These are phyloP conservation scores for Heliothis subflexa DNA, from an alignment of 1,140 invertebrate genomes.

Conservation along the genomic window DNA sequence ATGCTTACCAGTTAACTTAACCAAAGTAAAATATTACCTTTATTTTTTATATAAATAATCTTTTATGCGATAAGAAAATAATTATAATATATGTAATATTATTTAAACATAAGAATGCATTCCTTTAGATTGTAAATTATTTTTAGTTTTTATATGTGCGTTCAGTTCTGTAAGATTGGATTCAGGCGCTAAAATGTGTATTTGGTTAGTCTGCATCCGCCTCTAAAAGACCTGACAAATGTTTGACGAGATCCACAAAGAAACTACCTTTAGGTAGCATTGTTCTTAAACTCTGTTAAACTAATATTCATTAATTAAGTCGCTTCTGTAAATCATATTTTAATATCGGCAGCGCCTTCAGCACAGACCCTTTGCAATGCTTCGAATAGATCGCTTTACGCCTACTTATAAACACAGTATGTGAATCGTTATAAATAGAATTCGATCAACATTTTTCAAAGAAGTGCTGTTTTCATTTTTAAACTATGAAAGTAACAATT, in stretches of 20 bases:
- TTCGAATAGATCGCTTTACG: no score
- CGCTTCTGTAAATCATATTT: no score
- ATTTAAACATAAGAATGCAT: conserved; percentile 50
- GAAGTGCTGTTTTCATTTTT: background rate
- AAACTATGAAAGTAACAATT: background rate
- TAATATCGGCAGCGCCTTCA: no score
- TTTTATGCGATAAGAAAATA: conserved; percentile 28
- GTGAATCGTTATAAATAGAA: background rate
- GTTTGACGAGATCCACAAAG: conserved; percentile 14
- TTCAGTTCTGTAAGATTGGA: conserved; percentile 25
- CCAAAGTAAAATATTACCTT: conserved; percentile 54
- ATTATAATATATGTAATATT: conserved; percentile 45
- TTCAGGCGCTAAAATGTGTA: conserved; percentile 15
- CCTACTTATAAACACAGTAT: no score
- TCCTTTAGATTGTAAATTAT: conserved; percentile 50
- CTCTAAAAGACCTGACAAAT: conserved; percentile 9
- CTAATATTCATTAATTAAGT: no score
- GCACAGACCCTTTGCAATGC: no score
- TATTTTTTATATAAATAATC: conserved; percentile 41
- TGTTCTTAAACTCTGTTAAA: background rate
- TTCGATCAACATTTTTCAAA: background rate
- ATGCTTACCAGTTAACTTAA: conserved; percentile 49
- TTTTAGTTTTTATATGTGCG: conserved; percentile 34
- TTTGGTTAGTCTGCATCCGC: conserved; percentile 35
- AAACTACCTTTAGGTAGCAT: background rate